phyloP scores from a whole-genome alignment of 37 sponge, comb jelly and placozoan genomes.

The Ephydatia muelleri region DNA sequence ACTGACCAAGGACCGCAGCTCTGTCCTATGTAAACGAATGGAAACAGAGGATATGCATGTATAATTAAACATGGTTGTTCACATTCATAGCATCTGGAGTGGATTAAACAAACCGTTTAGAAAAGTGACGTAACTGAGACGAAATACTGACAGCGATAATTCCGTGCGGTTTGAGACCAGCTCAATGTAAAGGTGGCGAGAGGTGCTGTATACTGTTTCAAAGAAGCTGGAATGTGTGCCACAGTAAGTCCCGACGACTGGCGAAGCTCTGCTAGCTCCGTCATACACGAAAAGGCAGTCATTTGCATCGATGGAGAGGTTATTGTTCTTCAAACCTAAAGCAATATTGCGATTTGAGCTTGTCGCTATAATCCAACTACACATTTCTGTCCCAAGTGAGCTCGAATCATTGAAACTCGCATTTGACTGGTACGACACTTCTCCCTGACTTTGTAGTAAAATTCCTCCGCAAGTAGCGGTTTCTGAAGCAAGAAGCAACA shows the following conservation, averaged over 20 bases:
- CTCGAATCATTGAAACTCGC: constrained; percentile 7
- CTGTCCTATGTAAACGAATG: constrained; percentile 15
- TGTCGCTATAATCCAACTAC: constrained; percentile 65
- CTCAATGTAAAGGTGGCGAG: constrained; percentile 35
- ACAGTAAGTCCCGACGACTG: constrained; percentile 35
- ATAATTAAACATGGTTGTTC: not conserved
- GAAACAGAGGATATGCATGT: not conserved
- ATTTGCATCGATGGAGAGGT: constrained; percentile 1
- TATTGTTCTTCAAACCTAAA: constrained; percentile 7
- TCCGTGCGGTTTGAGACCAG: constrained; percentile 10
- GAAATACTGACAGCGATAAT: constrained; percentile 18
- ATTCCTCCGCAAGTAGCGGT: constrained; percentile 47
- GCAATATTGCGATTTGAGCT: constrained; percentile 61
- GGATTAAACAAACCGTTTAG: constrained; percentile 11
- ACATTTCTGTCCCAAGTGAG: constrained; percentile 8
- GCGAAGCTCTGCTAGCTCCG: not conserved
- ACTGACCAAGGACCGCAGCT: constrained; percentile 50
- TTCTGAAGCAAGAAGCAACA: constrained; percentile 7
- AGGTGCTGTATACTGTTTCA: constrained; percentile 45
- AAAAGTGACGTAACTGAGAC: constrained; percentile 49
- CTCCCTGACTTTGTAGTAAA: constrained; percentile 20
- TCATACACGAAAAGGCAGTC: constrained; percentile 47
- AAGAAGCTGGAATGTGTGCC: constrained; percentile 25
- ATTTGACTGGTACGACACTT: constrained; percentile 19
- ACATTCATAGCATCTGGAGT: not conserved